Evolutionary conservation across 2,797 vertebrate genomes (phyloP), one percentile per base, ranked within the genome.

Genomic region (Xiphophorus birchmanni): DNA sequence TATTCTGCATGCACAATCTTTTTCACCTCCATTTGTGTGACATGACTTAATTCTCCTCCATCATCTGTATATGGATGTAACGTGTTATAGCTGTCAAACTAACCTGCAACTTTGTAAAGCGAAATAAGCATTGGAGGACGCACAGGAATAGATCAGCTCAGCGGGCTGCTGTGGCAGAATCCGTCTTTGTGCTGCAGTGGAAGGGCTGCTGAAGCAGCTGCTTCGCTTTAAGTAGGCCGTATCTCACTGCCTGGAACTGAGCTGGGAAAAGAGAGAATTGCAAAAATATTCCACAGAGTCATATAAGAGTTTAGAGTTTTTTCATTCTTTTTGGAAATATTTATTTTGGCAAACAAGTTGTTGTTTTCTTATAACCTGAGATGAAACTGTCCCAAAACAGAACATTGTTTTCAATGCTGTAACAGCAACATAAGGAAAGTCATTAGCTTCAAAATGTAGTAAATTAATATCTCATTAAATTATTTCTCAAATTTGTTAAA

Each of bases 21-120:
- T 81, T 56, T 88, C 74, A 79, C 48, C 78, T 84, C 71, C 87
- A 78, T 81, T 78, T 45, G 15, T 78, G 83, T 83, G 83, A 91
- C 86, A 86, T 79, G 84, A 85, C 83, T 87, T 83, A 82, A 83
- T 65, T 80, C 73, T 80, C 65, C 75, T 79, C 89, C 76, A 47
- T 84, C 86, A 82, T 84, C 78, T 81, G 67, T 8, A n/a, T 29
- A 45, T 9, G 1, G 75, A 77, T 82, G 81, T 90, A 85, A 87
- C 6, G 44, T 48, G 82, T 82, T 82, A 82, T 13, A 84, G 81
- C 84, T 89, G 91, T 90, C 90, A 86, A 21, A 69, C 54, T 77
- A 81, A 91, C 91, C 90, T 86, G 85, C 77, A 89, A 84, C 74
- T 85, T 83, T 86, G 86, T 69, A 7, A 79, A 85, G 74, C 73